phyloP scores from a whole-genome alignment of 2,888 invertebrate genomes.

The Gari tellinella region DNA sequence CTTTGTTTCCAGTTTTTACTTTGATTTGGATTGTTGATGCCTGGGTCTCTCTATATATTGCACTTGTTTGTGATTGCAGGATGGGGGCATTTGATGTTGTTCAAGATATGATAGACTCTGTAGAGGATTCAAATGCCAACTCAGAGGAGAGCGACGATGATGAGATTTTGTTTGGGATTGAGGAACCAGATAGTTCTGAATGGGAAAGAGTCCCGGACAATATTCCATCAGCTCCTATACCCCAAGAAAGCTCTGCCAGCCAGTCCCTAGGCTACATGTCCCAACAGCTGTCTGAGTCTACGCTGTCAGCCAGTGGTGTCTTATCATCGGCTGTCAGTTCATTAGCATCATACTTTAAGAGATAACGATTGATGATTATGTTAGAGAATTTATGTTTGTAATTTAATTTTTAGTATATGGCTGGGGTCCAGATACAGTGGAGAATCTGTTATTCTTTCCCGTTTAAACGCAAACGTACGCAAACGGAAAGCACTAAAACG shows the following conservation, averaged over 20 bases:
- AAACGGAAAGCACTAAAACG: too few relatives aligned
- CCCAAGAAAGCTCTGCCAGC: constrained; percentile 39
- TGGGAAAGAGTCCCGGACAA: constrained; percentile 89
- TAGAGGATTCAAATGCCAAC: constrained; percentile 86
- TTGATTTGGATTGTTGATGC: too few relatives aligned
- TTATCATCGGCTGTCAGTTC: constrained; percentile 93
- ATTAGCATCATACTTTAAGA: constrained; percentile 91
- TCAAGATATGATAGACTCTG: constrained; percentile 86
- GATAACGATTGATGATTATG: constrained; percentile 42
- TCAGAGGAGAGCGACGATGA: constrained; percentile 85
- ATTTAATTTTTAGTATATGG: too few relatives aligned
- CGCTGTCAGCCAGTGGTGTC: constrained; percentile 88
- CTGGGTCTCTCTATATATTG: too few relatives aligned
- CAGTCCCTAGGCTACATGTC: constrained; percentile 50
- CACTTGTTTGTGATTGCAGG: constrained; percentile 51
- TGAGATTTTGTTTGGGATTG: constrained; percentile 87
- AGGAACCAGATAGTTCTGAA: constrained; percentile 88
- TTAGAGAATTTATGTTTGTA: too few relatives aligned
- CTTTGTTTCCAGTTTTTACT: too few relatives aligned
- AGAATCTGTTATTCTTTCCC: too few relatives aligned
- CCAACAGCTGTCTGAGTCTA: constrained; percentile 53
- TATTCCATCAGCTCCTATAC: constrained; percentile 60
- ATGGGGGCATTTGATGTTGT: constrained; percentile 85
- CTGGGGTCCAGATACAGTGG: too few relatives aligned
- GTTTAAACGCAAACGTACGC: too few relatives aligned